Percentiles rank a stretch among this genome's conserved stretches.
Conservation (phyloP, 2,113 vertebrate species). For the Meriones unguiculatus region DNA sequence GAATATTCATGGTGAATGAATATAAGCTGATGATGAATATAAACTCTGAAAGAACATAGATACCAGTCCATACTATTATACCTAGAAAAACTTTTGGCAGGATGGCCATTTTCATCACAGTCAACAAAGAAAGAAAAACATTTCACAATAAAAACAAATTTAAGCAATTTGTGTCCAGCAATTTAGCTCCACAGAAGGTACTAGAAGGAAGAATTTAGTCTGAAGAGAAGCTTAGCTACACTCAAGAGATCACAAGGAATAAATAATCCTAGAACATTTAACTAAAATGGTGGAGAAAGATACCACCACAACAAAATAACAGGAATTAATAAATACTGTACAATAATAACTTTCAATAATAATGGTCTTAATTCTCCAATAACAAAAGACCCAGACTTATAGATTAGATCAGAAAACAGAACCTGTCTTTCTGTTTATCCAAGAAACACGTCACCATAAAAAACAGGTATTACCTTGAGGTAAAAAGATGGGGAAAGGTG, state of each 20-base stretch:
- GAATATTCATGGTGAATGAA: neutral
- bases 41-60: neutral
- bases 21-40: no score
- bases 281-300: neutral
- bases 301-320: neutral
- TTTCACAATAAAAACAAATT: neutral
- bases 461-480: neutral
- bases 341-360: neutral
- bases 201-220: neutral
- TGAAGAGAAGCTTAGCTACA: neutral
- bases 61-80: neutral
- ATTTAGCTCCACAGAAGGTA: neutral
- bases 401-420: neutral
- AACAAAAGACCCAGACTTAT: neutral
- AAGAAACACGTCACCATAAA: neutral
- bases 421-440: neutral
- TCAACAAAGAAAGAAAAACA: neutral
- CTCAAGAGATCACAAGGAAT: neutral
- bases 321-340: neutral
- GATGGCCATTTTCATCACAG: no score
- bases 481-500: neutral
- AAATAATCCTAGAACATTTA: neutral
- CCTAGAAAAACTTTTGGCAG: neutral
- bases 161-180: neutral
- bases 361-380: neutral